Evolutionary conservation across 1,140 invertebrate genomes (phyloP).

Genomic region (Dolichoris vasculosae): DNA sequence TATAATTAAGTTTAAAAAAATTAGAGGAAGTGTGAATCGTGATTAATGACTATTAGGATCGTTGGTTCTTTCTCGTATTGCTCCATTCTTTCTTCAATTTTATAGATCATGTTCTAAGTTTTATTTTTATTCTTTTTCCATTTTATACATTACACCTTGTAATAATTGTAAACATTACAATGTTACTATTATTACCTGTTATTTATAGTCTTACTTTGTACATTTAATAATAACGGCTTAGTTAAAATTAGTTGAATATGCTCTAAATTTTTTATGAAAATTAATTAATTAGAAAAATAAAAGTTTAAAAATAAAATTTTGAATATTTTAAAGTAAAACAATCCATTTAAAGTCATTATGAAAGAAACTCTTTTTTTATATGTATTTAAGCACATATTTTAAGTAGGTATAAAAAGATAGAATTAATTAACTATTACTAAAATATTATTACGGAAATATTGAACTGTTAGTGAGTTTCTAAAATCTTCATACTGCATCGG

Average conservation of each 20-base stretch:
- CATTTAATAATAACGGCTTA: not conserved
- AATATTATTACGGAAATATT: not conserved
- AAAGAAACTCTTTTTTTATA: not conserved
- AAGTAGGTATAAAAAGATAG: not conserved
- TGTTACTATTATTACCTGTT: not conserved
- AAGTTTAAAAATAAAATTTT: not conserved
- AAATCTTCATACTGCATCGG: not conserved
- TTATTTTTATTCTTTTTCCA: not conserved
- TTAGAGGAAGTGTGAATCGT: not conserved
- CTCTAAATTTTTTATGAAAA: no score
- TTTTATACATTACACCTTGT: not conserved
- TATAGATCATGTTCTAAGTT: not conserved
- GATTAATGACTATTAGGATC: not conserved
- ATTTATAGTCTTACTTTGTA: not conserved
- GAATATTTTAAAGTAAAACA: not conserved
- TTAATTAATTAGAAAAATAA: not conserved
- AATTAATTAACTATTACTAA: not conserved
- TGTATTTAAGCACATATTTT: not conserved
- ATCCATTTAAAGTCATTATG: not conserved
- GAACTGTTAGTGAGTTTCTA: not conserved
- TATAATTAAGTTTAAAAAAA: not conserved
- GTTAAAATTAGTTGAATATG: no score
- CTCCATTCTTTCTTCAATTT: not conserved
- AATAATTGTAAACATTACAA: not conserved
- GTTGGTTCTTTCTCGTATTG: not conserved